Evolutionary conservation across 23 tunicate species (phyloP).

Genomic region (Diplosoma virens): DNA sequence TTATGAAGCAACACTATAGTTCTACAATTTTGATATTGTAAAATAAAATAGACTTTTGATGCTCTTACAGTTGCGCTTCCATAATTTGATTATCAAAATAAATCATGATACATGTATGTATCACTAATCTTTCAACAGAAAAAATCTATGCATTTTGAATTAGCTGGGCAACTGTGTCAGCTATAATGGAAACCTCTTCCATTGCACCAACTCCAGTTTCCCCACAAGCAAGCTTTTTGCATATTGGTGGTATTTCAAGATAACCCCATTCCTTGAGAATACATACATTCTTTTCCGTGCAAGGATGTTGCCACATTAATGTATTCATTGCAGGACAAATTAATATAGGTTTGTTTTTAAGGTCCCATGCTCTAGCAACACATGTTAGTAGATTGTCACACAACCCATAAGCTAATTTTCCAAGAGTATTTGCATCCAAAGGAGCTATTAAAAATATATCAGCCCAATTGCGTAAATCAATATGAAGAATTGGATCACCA

Average conservation of each 20-base stretch:
- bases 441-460: conserved; percentile 87
- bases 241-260: conserved; percentile 61
- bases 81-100: too few relatives aligned
- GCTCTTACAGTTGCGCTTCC: too few relatives aligned
- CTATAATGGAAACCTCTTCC: conserved; percentile 54
- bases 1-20: too few relatives aligned
- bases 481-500: conserved; percentile 90
- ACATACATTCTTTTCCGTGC: conserved; percentile 46
- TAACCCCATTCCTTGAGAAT: conserved; percentile 71
- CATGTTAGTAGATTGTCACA: conserved; percentile 92
- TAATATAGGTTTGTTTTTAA: conserved; percentile 44
- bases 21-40: too few relatives aligned
- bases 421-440: conserved; percentile 90
- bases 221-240: conserved; percentile 85
- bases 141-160: too few relatives aligned
- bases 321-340: conserved; percentile 99
- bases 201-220: conserved; percentile 83
- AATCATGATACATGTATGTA: too few relatives aligned
- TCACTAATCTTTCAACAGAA: too few relatives aligned
- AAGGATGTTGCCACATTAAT: conserved; percentile 90
- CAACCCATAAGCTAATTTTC: conserved; percentile 78
- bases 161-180: background rate
- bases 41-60: too few relatives aligned
- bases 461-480: conserved; percentile 90
- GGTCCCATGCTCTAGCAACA: conserved; percentile 85